Evolutionary conservation across 2,113 vertebrate genomes (phyloP).

Genomic region (Naja naja): DNA sequence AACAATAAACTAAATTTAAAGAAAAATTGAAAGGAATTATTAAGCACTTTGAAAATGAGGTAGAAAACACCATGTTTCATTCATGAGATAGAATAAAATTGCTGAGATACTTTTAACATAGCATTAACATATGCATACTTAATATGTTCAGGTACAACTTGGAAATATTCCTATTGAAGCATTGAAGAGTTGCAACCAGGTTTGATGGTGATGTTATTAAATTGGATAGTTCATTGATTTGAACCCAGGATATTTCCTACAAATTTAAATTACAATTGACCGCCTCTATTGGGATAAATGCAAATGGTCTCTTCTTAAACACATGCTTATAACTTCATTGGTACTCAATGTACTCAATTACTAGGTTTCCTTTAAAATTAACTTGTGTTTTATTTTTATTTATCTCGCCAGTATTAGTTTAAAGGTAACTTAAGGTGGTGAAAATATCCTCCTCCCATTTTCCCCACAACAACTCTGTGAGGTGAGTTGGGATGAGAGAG

Average conservation of each 20-base stretch:
- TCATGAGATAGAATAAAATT: not conserved
- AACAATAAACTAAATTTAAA: not conserved
- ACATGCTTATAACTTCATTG: not conserved
- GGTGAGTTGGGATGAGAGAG: not conserved
- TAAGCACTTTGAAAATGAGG: not conserved
- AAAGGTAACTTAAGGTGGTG: not conserved
- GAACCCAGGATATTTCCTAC: not conserved
- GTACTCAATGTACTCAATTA: slow-evolving; percentile 8
- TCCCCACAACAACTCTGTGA: not conserved
- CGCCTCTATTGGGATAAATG: not conserved
- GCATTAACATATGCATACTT: not conserved
- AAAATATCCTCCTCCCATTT: not conserved
- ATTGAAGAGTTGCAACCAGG: not conserved
- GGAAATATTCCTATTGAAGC: not conserved
- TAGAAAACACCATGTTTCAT: not conserved
- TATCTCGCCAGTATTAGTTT: not conserved
- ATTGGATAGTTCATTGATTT: not conserved
- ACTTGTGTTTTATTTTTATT: not conserved
- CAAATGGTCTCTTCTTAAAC: not conserved
- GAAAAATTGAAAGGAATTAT: not conserved
- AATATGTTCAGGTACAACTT: not conserved
- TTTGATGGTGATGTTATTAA: not conserved
- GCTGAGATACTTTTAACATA: not conserved
- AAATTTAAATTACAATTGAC: not conserved
- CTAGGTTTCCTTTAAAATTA: slow-evolving; percentile 42